Evolutionary conservation across 2,113 vertebrate genomes (phyloP).

Genomic region (Oncorhynchus masou): DNA sequence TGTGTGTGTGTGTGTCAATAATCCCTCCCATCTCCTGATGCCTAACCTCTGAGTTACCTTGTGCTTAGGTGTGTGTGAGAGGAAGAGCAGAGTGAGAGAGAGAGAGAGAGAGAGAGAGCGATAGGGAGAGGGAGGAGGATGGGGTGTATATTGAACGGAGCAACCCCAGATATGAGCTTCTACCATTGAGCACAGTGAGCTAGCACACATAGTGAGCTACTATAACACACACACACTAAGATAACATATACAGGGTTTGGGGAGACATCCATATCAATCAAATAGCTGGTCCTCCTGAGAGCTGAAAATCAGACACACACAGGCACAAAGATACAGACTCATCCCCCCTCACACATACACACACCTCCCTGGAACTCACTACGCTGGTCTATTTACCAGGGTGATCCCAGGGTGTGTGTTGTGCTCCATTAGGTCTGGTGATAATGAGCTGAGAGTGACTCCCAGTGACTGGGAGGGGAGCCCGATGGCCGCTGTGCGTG

Average conservation of each 20-base stretch:
- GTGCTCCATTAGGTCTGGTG: constrained; percentile 41
- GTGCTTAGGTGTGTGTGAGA: background rate
- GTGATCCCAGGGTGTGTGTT: constrained; percentile 30
- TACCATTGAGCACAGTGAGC: no score
- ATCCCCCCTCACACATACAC: background rate
- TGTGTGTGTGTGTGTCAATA: background rate
- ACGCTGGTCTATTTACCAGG: constrained; percentile 11
- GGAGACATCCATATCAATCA: background rate
- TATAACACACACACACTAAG: background rate
- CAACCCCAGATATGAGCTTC: background rate
- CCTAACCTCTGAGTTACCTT: no score
- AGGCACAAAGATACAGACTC: background rate
- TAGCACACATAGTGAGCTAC: no score
- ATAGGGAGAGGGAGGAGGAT: background rate
- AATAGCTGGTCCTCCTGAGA: constrained; percentile 6
- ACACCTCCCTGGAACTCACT: background rate
- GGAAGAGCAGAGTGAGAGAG: background rate
- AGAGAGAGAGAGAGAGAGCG: no score
- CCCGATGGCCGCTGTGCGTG: background rate
- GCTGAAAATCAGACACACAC: constrained; percentile 2
- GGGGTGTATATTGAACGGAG: background rate
- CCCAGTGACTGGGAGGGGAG: constrained; percentile 10
- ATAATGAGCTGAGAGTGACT: constrained; percentile 40
- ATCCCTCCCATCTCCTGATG: background rate
- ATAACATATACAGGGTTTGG: constrained; percentile 3